Evolutionary conservation across 2,888 invertebrate genomes (phyloP), one percentile per base, ranked within the genome.

Genomic region (Morpho achilles): DNA sequence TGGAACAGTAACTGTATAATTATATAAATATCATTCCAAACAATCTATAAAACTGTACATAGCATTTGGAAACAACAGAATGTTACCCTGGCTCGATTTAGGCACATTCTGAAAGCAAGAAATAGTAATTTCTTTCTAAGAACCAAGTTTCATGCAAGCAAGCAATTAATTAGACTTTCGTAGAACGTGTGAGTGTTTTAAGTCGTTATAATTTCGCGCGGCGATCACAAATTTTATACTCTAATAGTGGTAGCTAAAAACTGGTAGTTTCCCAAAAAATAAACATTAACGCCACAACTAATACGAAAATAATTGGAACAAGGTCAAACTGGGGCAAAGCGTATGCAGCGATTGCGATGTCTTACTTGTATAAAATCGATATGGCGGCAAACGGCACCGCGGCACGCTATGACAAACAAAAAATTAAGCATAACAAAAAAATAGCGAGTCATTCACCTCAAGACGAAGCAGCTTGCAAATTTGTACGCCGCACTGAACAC

Each of bases 311-410:
- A 86, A 86, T 77, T 84, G 77, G 88, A 81, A 74, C 88, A 81
- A 88, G 89, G 89, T 76, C 87, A 72, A 48, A 59, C 63, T 68
- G 60, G 68, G 69, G 70, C 70, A 69, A 70, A 72, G 71, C 75
- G 77, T 76, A 77, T 80, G 76, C 77, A 77, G 67, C 75, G 71
- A 67, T 75, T 74, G 71, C 74, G 73, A 70, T 75, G 77, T 80
- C 79, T 84, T 82, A 76, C 78, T 80, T 74, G 71, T 74, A 68
- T 75, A 84, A 84, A 87, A 88, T 88, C 89, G 82, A 89, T 88
- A 89, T 72, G 70, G 61, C 70, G 69, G 65, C 73, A 75, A 32
- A 54, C 54, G 22, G 43, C 40, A 57, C 46, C 59, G 57, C 73
- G 73, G 68, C 68, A 74, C 69, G 67, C 66, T 68, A 71, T 66